Base-by-base conservation (phyloP, 2,113 vertebrate species). In the Psilopogon haemacephalus region DNA sequence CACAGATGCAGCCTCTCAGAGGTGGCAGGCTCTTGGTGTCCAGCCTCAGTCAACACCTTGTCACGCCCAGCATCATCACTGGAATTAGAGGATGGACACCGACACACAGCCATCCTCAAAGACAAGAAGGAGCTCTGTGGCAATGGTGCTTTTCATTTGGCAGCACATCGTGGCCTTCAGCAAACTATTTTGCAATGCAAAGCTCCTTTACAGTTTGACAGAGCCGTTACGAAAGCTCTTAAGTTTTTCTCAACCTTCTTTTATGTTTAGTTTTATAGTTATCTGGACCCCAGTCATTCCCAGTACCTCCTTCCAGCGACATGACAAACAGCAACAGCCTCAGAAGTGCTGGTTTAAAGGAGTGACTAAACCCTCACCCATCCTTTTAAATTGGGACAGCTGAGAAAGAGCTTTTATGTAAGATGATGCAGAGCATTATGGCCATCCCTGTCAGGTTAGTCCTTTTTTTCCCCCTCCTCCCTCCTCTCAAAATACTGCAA, bases 341-440 rank as follows among this genome's bases (percentile, higher is more conserved):
- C 5, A 1, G 81, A 88, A 75, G 77, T 15, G 27, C 20, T 76
- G 60, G 4, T 71, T 94, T 84, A 86, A 58, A 70, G 77, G 42
- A 84, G 65, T 64, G 72, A 86, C 56, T 94, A 86, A 91, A 71
- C 20, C 38, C 42, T 84, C 83, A 95, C 71, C 93, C 52, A 84
- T 79, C 65, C 90, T 86, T 91, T 64, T 72, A 90, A 94, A 93
- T 10, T 64, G 40, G 80, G 90, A 60, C 76, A 91, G 52, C 44
- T 74, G 84, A 93, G 58, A 83, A 88, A 55, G 46, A 68, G 37
- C 73, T 78, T 91, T 90, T 90, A 86, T 77, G 35, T 88, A 93
- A 94, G 88, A 60, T 4, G 69, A 88, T 81, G 88, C 62, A 69
- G 76, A 95, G 52, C 30, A 60, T 81, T 84, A 78, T 8, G 27